Base-by-base conservation (phyloP, 2,797 vertebrate species). In the Catostomus latipinnis region DNA sequence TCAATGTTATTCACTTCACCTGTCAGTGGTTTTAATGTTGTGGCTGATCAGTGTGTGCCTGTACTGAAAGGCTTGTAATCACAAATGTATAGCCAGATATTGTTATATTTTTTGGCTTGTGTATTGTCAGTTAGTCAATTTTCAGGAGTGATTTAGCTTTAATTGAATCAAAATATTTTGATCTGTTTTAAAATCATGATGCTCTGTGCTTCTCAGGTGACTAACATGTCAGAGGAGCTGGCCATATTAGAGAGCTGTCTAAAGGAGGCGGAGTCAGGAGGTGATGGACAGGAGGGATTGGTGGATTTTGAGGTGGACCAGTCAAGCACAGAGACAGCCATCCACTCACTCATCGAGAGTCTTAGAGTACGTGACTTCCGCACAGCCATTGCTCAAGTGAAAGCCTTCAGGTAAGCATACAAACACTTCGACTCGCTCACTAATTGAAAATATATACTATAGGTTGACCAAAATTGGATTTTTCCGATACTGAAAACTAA, bases 161-260 rank as follows among this genome's bases (percentile, higher is more conserved):
- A 69, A 13, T 48, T 8, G 5, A 34, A 34, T 7, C 10, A 66
- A 1, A 60, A 45, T 45, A 63, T 63, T 60, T 9, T 18, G 16
- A 18, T 11, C 13, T 65, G 14, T 22, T 72, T 49, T 72, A 4
- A 72, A 60, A 72, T 52, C 12, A 50, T 61, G 73, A n/a, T 69
- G 12, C 43, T 34, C 75, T 34, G 43, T 67, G 11, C 57, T 22
- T 80, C 90, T 82, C 81, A 98, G 98, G 97, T 99, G 76, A 97
- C 96, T 91, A 97, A 99, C 89, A 98, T 99, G 97, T 98, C 98
- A 1, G 97, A 98, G 57, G 97, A 98, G 77, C 96, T 99, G 71
- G 95, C 94, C 53, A 88, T 95, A 65, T 87, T 99, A 73, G 98
- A 99, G 91, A 93, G 91, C 86, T 96, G 94, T 86, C 90, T 99